These are phyloP conservation scores for Spodoptera frugiperda DNA, from an alignment of 1,140 invertebrate genomes.

Conservation along the genomic window DNA sequence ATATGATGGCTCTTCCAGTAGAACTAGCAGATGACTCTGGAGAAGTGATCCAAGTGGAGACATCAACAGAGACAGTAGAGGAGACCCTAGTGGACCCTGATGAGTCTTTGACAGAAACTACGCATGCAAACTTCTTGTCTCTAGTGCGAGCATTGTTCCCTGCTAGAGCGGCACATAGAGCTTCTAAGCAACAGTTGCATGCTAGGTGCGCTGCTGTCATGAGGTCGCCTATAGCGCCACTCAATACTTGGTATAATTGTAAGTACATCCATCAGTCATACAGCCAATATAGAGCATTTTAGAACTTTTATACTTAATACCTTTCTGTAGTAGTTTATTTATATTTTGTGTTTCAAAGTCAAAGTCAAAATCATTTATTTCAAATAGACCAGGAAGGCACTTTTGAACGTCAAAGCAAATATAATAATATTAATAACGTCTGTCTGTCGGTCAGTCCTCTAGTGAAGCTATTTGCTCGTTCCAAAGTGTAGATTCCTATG, in stretches of 20 bases:
- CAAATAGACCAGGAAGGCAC: no score
- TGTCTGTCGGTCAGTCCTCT: no score
- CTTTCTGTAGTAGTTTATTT: no score
- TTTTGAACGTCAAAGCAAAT: no score
- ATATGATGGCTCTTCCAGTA: conserved; percentile 82
- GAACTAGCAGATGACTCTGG: conserved; percentile 77
- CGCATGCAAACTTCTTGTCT: conserved; percentile 93
- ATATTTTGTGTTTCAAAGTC: no score
- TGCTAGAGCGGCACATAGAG: conserved; percentile 93
- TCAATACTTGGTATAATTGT: conserved; percentile 93
- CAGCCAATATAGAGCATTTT: no score
- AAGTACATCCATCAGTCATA: conserved; percentile 57
- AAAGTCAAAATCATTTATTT: no score
- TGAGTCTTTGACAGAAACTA: conserved; percentile 87
- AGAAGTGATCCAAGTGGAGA: conserved; percentile 68
- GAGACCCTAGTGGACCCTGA: conserved; percentile 84
- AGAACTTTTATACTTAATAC: no score
- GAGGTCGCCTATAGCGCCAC: conserved; percentile 91
- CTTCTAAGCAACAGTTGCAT: conserved; percentile 91
- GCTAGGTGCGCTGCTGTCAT: conserved; percentile 93
- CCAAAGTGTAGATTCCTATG: no score
- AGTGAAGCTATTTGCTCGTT: no score
- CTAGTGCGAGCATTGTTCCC: conserved; percentile 93
- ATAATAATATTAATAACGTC: no score
- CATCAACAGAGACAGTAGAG: conserved; percentile 81